Evolutionary conservation across 2,113 vertebrate species (phyloP).

Genomic region (Dryoscopus gambensis): DNA sequence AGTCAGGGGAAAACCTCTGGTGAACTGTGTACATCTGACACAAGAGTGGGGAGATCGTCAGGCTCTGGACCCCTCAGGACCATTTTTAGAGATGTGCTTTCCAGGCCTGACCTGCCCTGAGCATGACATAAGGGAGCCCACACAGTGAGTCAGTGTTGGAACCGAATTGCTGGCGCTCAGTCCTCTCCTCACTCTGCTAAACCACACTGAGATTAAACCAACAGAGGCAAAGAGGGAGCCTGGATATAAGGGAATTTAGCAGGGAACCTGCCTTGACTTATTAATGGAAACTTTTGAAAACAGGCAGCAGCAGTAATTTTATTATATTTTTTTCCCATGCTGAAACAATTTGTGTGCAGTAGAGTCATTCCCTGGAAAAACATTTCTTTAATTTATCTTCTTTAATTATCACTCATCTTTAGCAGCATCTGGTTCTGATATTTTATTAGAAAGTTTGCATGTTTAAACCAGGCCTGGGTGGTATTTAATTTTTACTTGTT

Average conservation of each 20-base stretch:
- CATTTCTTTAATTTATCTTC: slow-evolving; percentile 77
- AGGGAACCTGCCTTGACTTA: slow-evolving; percentile 61
- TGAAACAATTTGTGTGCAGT: slow-evolving; percentile 69
- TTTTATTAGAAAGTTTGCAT: slow-evolving; percentile 76
- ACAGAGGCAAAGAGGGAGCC: slow-evolving; percentile 29
- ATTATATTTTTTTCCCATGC: slow-evolving; percentile 64
- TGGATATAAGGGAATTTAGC: slow-evolving; percentile 44
- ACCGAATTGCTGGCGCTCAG: not conserved
- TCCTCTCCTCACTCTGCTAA: slow-evolving; percentile 30
- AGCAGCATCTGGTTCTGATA: slow-evolving; percentile 78
- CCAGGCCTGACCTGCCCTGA: slow-evolving; percentile 14
- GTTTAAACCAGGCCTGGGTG: slow-evolving; percentile 56
- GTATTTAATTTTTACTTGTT: slow-evolving; percentile 62
- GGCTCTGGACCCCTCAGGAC: not conserved
- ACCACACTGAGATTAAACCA: slow-evolving; percentile 51
- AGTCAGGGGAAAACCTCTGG: not conserved
- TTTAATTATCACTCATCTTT: slow-evolving; percentile 78
- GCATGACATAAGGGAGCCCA: slow-evolving; percentile 33
- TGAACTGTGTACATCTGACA: not conserved
- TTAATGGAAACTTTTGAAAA: slow-evolving; percentile 69
- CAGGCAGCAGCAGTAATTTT: slow-evolving; percentile 63
- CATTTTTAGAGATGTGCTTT: not conserved
- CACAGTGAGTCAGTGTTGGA: slow-evolving; percentile 44
- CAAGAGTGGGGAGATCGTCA: not conserved
- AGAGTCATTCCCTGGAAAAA: slow-evolving; percentile 73